A percentile compares a stretch with the other conserved stretches of the same genome.
Evolutionary conservation across 2,888 invertebrate species (phyloP).

Genomic region (Polyommatus iphigenia): DNA sequence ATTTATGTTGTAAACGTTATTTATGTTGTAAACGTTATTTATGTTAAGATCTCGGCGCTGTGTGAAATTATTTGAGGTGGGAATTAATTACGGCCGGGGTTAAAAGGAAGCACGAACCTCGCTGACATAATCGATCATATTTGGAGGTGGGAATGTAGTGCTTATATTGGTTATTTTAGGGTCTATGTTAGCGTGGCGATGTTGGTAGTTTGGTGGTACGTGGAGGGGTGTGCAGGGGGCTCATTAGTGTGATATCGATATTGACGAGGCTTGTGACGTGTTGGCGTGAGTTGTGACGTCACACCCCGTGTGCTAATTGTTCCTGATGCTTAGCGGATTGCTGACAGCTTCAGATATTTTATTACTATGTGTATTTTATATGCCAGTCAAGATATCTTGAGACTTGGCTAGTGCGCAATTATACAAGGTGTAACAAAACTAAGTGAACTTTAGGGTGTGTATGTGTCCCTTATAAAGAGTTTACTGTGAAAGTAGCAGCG

Average conservation of each 20-base stretch:
- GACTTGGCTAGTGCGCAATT: too few species aligned
- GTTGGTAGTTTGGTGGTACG: background rate
- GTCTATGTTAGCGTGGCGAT: background rate
- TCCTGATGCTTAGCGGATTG: slow-evolving; percentile 21
- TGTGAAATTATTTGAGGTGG: slow-evolving; percentile 31
- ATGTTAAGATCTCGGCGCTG: slow-evolving; percentile 25
- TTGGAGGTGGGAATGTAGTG: background rate
- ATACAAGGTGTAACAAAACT: too few species aligned
- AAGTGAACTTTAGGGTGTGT: too few species aligned
- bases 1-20: slow-evolving; percentile 25
- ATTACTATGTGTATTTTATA: too few species aligned
- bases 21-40: slow-evolving; percentile 25
- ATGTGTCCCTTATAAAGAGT: too few species aligned
- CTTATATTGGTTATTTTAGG: background rate
- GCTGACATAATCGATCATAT: slow-evolving; percentile 7
- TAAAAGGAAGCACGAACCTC: slow-evolving; percentile 29
- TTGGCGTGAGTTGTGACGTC: slow-evolving; percentile 17
- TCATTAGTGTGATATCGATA: slow-evolving; percentile 33
- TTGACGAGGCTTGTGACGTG: slow-evolving; percentile 29
- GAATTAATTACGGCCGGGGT: slow-evolving; percentile 31
- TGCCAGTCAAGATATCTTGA: too few species aligned
- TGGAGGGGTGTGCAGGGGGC: slow-evolving; percentile 3
- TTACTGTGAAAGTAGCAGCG: too few species aligned
- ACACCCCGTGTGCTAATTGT: slow-evolving; percentile 29
- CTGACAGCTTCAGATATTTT: background rate